Percentiles rank a stretch among this genome's conserved stretches.
phyloP scores from a whole-genome alignment of 2,888 invertebrate genomes.

The Noctua pronuba region DNA sequence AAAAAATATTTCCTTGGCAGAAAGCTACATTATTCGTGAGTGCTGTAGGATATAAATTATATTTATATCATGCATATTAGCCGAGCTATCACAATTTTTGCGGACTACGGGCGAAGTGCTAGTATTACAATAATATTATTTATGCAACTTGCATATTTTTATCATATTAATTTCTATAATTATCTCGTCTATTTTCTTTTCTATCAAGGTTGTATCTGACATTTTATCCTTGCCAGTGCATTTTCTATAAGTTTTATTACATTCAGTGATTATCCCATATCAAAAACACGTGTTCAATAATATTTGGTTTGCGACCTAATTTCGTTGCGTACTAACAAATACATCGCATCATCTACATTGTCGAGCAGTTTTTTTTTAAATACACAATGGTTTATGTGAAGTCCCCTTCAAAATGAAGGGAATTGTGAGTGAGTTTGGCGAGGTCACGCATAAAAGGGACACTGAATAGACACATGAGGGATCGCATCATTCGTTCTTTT shows the following conservation, averaged over 20 bases:
- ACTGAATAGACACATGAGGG: not conserved
- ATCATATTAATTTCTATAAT: not conserved
- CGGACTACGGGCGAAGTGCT: no score
- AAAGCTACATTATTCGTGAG: no score
- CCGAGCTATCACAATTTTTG: no score
- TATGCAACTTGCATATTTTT: not conserved
- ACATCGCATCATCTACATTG: not conserved
- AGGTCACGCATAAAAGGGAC: not conserved
- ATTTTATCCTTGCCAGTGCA: not conserved
- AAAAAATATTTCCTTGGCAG: no score
- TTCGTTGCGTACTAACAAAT: not conserved
- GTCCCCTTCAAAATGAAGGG: slow-evolving; percentile 2
- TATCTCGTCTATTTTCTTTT: not conserved
- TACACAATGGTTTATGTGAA: not conserved
- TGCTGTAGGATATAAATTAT: no score
- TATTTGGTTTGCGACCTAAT: not conserved
- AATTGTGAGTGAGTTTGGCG: not conserved
- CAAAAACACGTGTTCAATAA: not conserved
- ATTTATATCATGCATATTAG: no score
- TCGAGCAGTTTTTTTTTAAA: not conserved
- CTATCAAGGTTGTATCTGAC: not conserved
- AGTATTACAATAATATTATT: not conserved
- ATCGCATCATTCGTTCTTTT: not conserved
- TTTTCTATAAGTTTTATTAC: not conserved
- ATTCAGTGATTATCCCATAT: not conserved